A percentile compares a stretch with the other conserved stretches of the same genome.
Conservation (phyloP, 2,113 vertebrate genomes). For the Xiphophorus maculatus region DNA sequence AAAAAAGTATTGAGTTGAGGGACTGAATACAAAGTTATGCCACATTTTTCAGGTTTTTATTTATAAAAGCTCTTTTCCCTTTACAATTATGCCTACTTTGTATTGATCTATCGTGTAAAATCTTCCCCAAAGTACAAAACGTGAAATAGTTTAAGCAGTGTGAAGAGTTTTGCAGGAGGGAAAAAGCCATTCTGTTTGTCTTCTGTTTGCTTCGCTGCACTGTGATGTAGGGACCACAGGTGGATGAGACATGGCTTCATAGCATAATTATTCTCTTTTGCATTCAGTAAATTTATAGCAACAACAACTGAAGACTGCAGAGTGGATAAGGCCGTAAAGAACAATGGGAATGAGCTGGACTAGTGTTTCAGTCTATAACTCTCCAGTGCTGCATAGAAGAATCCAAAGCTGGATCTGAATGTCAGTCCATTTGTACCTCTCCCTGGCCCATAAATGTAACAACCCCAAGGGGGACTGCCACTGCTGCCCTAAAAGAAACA, state of each 20-base stretch:
- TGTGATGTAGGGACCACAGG: neutral
- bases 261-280: too few species aligned
- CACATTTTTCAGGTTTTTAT: too few species aligned
- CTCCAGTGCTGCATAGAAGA: conserved; percentile 51
- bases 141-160: neutral
- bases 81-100: too few species aligned
- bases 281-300: neutral
- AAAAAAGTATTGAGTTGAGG: too few species aligned
- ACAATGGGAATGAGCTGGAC: conserved; percentile 62
- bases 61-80: too few species aligned
- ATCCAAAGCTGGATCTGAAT: conserved; percentile 37
- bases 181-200: neutral
- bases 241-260: neutral
- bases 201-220: neutral
- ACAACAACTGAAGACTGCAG: neutral
- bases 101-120: too few species aligned
- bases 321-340: conserved; percentile 52
- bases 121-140: too few species aligned
- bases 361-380: conserved; percentile 74
- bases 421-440: conserved; percentile 43
- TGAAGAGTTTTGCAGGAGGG: neutral
- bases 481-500: conserved; percentile 37
- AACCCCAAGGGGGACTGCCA: conserved; percentile 37
- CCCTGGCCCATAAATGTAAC: conserved; percentile 53
- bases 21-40: too few species aligned